Conservation (phyloP, 2,113 vertebrate genomes). For the Ptychochromis oligacanthus region DNA sequence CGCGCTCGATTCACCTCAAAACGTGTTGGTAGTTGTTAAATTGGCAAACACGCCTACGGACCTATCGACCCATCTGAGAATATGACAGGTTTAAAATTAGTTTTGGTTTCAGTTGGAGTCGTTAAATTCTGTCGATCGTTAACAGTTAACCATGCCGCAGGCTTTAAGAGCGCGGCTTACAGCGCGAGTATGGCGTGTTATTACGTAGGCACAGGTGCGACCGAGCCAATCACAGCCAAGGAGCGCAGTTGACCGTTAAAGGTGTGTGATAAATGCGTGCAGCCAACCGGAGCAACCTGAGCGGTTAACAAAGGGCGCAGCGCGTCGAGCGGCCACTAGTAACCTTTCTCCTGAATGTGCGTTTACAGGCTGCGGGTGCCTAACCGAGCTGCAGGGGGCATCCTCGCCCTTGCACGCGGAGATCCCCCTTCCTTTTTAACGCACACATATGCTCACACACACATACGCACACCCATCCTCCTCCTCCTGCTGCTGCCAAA, state of each 20-base stretch:
- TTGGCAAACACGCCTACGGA: not conserved
- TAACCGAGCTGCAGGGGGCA: conserved; percentile 80
- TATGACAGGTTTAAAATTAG: not conserved
- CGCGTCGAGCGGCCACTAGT: no score
- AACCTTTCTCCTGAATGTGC: not conserved
- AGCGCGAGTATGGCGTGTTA: not conserved
- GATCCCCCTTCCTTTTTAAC: conserved; percentile 23
- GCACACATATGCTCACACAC: conserved; percentile 20
- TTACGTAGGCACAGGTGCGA: conserved; percentile 17
- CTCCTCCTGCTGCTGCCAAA: conserved; percentile 64
- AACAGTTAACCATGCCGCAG: not conserved
- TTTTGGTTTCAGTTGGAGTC: not conserved
- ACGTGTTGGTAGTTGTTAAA: not conserved
- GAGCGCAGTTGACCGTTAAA: not conserved
- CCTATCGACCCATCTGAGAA: no score
- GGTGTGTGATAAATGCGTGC: not conserved
- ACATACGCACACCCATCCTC: not conserved
- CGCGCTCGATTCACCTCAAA: no score
- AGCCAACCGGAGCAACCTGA: not conserved
- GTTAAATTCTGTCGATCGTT: not conserved
- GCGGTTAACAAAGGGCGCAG: not conserved
- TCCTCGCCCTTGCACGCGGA: conserved; percentile 61
- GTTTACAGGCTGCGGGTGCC: conserved; percentile 44
- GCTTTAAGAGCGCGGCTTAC: no score
- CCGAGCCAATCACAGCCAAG: conserved; percentile 23